A percentile compares a stretch with the other conserved stretches of the same genome.
phyloP scores from a whole-genome alignment of 2,888 invertebrate species.

The Digitonthophagus gazella region DNA sequence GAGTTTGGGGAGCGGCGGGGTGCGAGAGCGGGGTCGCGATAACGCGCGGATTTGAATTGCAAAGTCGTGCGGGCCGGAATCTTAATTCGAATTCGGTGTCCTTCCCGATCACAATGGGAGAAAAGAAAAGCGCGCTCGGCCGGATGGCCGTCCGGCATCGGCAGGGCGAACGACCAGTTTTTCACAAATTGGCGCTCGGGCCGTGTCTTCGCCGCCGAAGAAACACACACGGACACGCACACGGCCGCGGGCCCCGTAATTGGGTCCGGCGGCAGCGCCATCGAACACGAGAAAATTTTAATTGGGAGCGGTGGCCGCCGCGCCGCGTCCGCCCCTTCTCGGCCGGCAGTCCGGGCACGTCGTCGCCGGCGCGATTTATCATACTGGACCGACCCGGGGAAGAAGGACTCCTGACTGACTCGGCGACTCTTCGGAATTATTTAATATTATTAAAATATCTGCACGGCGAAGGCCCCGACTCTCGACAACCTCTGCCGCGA shows the following conservation, averaged over 20 bases:
- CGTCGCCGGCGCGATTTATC: conserved; percentile 44
- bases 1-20: conserved; percentile 1
- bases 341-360: conserved; percentile 38
- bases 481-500: neutral
- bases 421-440: conserved; percentile 43
- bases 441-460: conserved; percentile 52
- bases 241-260: conserved; percentile 10
- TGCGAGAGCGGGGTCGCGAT: neutral
- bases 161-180: conserved; percentile 3
- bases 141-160: neutral
- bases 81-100: conserved; percentile 12
- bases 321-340: conserved; percentile 13
- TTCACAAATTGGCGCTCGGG: conserved; percentile 15
- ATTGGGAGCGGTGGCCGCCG: conserved; percentile 15
- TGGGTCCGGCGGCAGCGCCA: conserved; percentile 11
- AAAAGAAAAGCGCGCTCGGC: neutral
- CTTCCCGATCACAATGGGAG: neutral
- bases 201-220: conserved; percentile 1
- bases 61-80: conserved; percentile 6
- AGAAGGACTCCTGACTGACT: conserved; percentile 5
- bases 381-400: conserved; percentile 29
- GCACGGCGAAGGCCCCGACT: conserved; percentile 28
- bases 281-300: conserved; percentile 18
- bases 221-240: neutral
- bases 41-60: neutral